Evolutionary conservation across 2,113 vertebrate genomes (phyloP), one percentile per base, ranked within the genome.

Genomic region (Apaloderma vittatum): DNA sequence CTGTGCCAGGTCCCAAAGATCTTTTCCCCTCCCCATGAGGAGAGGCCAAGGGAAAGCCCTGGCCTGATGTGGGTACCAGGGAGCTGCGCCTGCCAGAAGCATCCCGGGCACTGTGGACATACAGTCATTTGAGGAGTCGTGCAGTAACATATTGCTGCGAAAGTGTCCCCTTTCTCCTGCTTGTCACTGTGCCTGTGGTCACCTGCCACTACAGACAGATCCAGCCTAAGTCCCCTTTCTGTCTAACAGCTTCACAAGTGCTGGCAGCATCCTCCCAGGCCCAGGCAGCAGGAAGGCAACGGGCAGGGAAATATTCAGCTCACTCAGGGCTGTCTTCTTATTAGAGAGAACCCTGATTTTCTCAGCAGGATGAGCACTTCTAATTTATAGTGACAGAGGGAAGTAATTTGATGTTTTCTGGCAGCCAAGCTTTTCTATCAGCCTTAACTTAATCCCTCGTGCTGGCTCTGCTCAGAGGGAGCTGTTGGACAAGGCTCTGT

Each of bases 101-200:
- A 73, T 7, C 55, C 2, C 0, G 0, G 54, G 49, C 24, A 61
- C 45, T 5, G 1, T 1, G 27, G 58, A 23, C 0, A 0, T 11
- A 11, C 4, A 3, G 0, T n/a, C n/a, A 17, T 29, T 9, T 1
- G 29, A 59, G 75, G 16, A 76, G 26, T 1, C 9, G 30, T 5
- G 52, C 34, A 68, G 6, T 30, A 22, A 61, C 27, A 48, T 5
- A 4, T 1, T 30, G 52, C 34, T 18, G 0, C 34, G 55, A 9
- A 32, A 66, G 8, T 37, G 52, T 22, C 20, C 19, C 77, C 82
- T 30, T 57, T 29, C 24, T 26, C 59, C 67, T 40, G 29, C 55
- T 57, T 52, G 51, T 66, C 75, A 43, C 54, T 1, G 0, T 52
- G 72, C 12, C 52, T 75, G 45, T 74, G 81, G 21, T 71, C 86